Evolutionary conservation across 2,113 vertebrate genomes (phyloP).

Genomic region (Tinamus guttatus): DNA sequence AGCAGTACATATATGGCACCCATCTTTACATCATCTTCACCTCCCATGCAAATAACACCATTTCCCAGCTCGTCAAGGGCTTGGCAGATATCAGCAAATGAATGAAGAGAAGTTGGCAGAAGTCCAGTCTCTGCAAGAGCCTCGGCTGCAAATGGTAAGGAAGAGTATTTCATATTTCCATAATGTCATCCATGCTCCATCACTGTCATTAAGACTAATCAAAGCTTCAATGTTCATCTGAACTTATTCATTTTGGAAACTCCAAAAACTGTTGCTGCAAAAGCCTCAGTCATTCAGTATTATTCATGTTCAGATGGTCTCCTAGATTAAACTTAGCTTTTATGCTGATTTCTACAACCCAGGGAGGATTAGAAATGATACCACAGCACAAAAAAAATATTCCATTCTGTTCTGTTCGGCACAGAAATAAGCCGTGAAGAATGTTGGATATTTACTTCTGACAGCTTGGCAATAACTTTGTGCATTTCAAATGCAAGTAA

Average conservation of each 20-base stretch:
- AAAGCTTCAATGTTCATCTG: neutral
- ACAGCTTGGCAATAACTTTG: neutral
- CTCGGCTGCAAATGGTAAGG: neutral
- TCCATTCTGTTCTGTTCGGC: neutral
- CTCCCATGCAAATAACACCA: slow-evolving; percentile 57
- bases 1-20: slow-evolving; percentile 56
- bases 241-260: neutral
- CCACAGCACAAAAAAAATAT: neutral
- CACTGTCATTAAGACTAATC: neutral
- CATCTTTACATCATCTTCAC: slow-evolving; percentile 56
- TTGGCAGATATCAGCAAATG: slow-evolving; percentile 49
- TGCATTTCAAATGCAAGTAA: neutral
- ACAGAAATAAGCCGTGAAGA: neutral
- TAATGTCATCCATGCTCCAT: neutral
- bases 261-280: neutral
- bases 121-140: neutral
- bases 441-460: neutral
- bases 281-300: neutral
- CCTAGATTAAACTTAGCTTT: neutral
- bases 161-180: neutral
- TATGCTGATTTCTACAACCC: neutral
- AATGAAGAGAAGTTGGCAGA: slow-evolving; percentile 4
- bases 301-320: neutral
- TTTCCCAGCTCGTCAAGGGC: slow-evolving; percentile 33
- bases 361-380: neutral